Percentiles rank a stretch among this genome's conserved stretches.
Conservation (phyloP, 2,888 invertebrate species). For the Pseudeuparius sepicola region DNA sequence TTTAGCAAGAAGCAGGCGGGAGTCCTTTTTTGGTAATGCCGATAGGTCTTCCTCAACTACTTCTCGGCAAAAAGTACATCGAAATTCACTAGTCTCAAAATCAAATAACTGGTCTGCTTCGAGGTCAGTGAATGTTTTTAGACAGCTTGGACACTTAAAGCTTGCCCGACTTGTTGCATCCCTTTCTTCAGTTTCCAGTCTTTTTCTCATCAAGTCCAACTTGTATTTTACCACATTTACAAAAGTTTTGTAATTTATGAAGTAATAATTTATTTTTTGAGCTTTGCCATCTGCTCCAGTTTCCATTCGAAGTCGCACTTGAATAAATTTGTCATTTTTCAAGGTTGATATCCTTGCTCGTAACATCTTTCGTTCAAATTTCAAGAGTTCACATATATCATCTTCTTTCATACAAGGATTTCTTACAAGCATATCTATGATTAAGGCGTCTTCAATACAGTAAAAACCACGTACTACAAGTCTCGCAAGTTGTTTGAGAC, state of each 20-base stretch:
- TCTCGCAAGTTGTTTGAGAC: constrained; percentile 83
- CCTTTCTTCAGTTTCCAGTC: constrained; percentile 90
- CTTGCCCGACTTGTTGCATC: constrained; percentile 92
- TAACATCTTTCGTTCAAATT: constrained; percentile 90
- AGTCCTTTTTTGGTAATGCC: constrained; percentile 87
- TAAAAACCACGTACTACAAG: constrained; percentile 91
- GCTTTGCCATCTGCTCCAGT: constrained; percentile 91
- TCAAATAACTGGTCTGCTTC: constrained; percentile 90
- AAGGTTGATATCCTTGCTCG: constrained; percentile 77
- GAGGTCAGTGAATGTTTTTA: constrained; percentile 90
- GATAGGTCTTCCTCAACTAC: constrained; percentile 92
- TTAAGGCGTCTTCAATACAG: constrained; percentile 84
- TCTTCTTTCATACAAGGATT: constrained; percentile 94
- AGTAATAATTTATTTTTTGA: constrained; percentile 94
- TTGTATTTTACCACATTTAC: constrained; percentile 98
- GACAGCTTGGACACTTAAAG: constrained; percentile 85
- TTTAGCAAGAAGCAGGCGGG: constrained; percentile 77
- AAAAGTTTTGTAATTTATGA: constrained; percentile 93
- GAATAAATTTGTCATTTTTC: constrained; percentile 88
- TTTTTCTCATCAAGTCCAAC: constrained; percentile 88
- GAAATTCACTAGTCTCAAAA: constrained; percentile 72
- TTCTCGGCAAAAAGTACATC: constrained; percentile 82
- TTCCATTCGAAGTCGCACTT: constrained; percentile 88
- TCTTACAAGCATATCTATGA: constrained; percentile 90
- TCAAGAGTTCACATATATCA: constrained; percentile 80